Percentiles rank a stretch among this genome's conserved stretches.
These are phyloP conservation scores for Acanthisitta chloris DNA, from an alignment of 2,113 vertebrate species.

Conservation along the genomic window DNA sequence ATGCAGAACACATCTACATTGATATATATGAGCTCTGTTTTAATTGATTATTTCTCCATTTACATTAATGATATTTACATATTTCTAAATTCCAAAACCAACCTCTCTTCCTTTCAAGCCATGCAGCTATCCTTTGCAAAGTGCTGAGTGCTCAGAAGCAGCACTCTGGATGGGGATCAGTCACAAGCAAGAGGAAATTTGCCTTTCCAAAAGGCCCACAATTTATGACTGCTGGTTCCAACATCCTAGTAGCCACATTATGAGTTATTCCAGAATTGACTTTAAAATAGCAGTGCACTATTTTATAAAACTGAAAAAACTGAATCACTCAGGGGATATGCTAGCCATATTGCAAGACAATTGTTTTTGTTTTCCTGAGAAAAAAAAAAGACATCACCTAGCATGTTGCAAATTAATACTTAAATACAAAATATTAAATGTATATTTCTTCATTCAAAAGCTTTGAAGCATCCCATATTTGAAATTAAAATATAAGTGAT, in stretches of 20 bases:
- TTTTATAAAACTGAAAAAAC: not conserved
- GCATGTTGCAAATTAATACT: slow-evolving; percentile 3
- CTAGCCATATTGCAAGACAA: not conserved
- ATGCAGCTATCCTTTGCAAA: not conserved
- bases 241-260: not conserved
- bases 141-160: not conserved
- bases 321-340: not conserved
- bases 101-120: not conserved
- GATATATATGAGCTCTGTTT: not conserved
- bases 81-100: not conserved
- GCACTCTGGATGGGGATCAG: not conserved
- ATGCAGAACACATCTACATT: not conserved
- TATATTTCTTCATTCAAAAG: slow-evolving; percentile 35
- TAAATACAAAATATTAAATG: slow-evolving; percentile 7
- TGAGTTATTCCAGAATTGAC: not conserved
- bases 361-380: slow-evolving; percentile 18
- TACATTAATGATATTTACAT: not conserved
- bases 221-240: not conserved
- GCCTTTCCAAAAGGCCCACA: not conserved
- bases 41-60: not conserved
- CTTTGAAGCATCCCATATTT: slow-evolving; percentile 31
- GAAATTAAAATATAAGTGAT: slow-evolving; percentile 52
- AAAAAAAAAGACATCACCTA: slow-evolving; percentile 41
- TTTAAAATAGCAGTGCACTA: not conserved
- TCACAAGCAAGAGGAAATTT: not conserved